Percentiles rank a stretch among this genome's conserved stretches.
phyloP scores from a whole-genome alignment of 2,113 vertebrate species.

The Orcinus orca region DNA sequence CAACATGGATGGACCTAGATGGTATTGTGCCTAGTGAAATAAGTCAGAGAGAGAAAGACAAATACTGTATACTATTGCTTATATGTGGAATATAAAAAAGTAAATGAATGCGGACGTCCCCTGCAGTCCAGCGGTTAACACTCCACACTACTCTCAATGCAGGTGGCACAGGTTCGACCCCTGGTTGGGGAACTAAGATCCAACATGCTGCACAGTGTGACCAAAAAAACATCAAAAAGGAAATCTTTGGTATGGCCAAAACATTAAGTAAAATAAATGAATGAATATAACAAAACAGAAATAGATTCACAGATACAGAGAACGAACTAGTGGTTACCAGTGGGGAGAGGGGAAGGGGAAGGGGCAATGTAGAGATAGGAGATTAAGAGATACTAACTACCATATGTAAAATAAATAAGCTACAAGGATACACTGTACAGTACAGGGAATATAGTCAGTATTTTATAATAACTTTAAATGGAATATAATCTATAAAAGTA shows the following conservation, averaged over 20 bases:
- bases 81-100: neutral
- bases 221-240: too few species aligned
- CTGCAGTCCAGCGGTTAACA: too few species aligned
- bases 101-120: too few species aligned
- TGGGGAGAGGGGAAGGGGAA: neutral
- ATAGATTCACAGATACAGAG: neutral
- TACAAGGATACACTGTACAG: neutral
- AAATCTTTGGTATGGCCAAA: too few species aligned
- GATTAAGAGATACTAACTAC: neutral
- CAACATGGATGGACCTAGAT: neutral
- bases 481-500: neutral
- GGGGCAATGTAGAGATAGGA: neutral
- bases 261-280: neutral
- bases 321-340: neutral
- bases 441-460: neutral
- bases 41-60: neutral
- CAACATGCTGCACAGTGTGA: too few species aligned
- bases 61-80: neutral
- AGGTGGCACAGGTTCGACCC: too few species aligned
- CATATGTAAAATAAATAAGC: neutral
- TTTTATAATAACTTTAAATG: neutral
- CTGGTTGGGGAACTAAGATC: too few species aligned
- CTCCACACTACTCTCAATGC: too few species aligned
- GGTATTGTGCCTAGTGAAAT: neutral
- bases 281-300: neutral